Conservation (phyloP, 2,888 invertebrate species). For the Acronicta aceris region DNA sequence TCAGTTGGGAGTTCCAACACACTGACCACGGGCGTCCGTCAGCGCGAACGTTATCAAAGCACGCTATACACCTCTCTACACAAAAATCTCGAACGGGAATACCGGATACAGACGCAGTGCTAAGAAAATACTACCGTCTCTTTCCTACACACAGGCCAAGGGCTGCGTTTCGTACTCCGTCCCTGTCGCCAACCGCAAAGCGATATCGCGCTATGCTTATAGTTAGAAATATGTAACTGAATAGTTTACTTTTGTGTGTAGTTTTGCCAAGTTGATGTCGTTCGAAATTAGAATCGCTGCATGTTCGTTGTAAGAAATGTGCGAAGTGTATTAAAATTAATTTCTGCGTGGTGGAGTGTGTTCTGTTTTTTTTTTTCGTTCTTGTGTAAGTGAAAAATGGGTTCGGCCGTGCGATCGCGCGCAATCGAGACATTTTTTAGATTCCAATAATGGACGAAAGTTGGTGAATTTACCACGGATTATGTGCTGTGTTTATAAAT, state of each 20-base stretch:
- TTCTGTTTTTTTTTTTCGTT: conserved; percentile 53
- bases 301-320: conserved; percentile 58
- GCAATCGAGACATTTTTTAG: conserved; percentile 73
- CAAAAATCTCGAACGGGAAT: conserved; percentile 83
- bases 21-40: conserved; percentile 60
- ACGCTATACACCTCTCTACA: conserved; percentile 71
- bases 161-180: conserved; percentile 54
- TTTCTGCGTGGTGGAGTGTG: conserved; percentile 56
- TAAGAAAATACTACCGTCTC: conserved; percentile 67
- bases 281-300: conserved; percentile 73
- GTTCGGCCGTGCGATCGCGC: conserved; percentile 67
- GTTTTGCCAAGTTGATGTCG: conserved; percentile 81
- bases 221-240: conserved; percentile 68
- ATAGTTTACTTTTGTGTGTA: conserved; percentile 81
- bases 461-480: conserved; percentile 46
- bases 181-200: conserved; percentile 66
- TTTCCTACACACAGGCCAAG: conserved; percentile 53
- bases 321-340: conserved; percentile 67
- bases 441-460: conserved; percentile 54
- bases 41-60: conserved; percentile 62
- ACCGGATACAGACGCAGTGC: conserved; percentile 76
- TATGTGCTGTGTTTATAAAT: conserved; percentile 50
- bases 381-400: conserved; percentile 67
- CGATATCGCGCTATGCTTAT: conserved; percentile 71
- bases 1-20: conserved; percentile 67